Conservation (phyloP, 2,888 invertebrate species). For the Hemaris fuciformis region DNA sequence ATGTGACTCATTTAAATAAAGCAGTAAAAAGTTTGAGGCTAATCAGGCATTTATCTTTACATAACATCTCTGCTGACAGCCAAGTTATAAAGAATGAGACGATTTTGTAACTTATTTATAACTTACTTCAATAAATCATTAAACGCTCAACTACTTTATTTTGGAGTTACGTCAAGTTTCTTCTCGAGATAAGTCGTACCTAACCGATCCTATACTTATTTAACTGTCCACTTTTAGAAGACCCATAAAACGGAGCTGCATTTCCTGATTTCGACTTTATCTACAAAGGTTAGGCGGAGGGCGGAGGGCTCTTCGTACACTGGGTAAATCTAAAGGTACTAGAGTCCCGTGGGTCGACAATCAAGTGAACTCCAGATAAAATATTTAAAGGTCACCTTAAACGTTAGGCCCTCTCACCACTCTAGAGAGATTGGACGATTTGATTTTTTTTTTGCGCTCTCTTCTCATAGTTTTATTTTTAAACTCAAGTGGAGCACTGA, state of each 20-base stretch:
- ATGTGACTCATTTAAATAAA: background rate
- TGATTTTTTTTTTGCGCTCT: slow-evolving; percentile 44
- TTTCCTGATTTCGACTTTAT: slow-evolving; percentile 47
- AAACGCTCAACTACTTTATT: slow-evolving; percentile 54
- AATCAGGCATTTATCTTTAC: background rate
- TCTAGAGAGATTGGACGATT: slow-evolving; percentile 57
- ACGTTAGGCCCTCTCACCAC: slow-evolving; percentile 50
- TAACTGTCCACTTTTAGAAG: slow-evolving; percentile 54
- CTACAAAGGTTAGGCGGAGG: slow-evolving; percentile 45
- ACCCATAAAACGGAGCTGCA: slow-evolving; percentile 53
- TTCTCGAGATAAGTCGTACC: slow-evolving; percentile 67
- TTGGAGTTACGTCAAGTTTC: slow-evolving; percentile 61
- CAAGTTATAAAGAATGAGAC: slow-evolving; percentile 7
- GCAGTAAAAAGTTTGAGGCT: background rate
- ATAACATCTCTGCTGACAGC: background rate
- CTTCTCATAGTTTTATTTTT: background rate
- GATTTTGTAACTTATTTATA: slow-evolving; percentile 30
- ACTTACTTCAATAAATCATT: slow-evolving; percentile 50
- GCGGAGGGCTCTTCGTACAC: slow-evolving; percentile 48
- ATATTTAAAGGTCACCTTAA: slow-evolving; percentile 76
- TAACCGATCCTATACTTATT: slow-evolving; percentile 60
- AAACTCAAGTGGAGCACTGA: background rate
- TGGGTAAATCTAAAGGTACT: slow-evolving; percentile 62
- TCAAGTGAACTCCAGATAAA: slow-evolving; percentile 75
- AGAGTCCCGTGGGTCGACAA: slow-evolving; percentile 71